phyloP scores from a whole-genome alignment of 1,140 invertebrate genomes.

The Drosophila punjabiensis region DNA sequence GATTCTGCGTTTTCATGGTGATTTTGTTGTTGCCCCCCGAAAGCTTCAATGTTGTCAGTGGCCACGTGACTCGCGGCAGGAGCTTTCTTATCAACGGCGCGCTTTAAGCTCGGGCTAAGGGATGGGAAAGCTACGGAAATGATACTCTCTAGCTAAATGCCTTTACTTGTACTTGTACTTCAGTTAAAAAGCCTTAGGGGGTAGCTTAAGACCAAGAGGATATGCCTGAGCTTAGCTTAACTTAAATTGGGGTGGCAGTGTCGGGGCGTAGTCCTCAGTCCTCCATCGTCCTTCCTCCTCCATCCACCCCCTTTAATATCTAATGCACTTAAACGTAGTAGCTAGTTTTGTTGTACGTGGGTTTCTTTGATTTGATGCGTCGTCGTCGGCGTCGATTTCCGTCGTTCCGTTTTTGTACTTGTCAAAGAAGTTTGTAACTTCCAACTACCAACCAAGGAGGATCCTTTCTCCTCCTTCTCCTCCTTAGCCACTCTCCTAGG shows the following conservation, averaged over 20 bases:
- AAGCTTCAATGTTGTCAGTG: conserved; percentile 61
- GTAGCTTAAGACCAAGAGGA: conserved; percentile 14
- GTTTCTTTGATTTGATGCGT: conserved; percentile 75
- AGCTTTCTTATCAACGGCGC: conserved; percentile 73
- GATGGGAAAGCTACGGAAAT: background rate
- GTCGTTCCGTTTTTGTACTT: conserved; percentile 47
- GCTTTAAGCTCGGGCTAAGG: conserved; percentile 25
- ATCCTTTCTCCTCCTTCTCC: background rate
- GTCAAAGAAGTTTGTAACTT: conserved; percentile 75
- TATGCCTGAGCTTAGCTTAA: conserved; percentile 25
- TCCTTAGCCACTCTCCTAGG: conserved; percentile 8
- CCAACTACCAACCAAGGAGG: conserved; percentile 22
- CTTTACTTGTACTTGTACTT: conserved; percentile 27
- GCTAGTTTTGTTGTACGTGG: conserved; percentile 58
- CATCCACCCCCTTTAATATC: conserved; percentile 41
- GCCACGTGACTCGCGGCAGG: conserved; percentile 60
- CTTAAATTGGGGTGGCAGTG: conserved; percentile 1
- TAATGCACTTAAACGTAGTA: conserved; percentile 58
- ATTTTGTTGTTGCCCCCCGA: conserved; percentile 43
- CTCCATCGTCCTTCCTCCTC: background rate
- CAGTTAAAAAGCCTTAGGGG: conserved; percentile 27
- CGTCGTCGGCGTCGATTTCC: conserved; percentile 37
- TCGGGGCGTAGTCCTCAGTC: background rate
- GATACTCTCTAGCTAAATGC: conserved; percentile 29
- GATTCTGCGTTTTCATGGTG: conserved; percentile 81